Evolutionary conservation across 2,113 vertebrate genomes (phyloP).

Genomic region (Peucedramus taeniatus): DNA sequence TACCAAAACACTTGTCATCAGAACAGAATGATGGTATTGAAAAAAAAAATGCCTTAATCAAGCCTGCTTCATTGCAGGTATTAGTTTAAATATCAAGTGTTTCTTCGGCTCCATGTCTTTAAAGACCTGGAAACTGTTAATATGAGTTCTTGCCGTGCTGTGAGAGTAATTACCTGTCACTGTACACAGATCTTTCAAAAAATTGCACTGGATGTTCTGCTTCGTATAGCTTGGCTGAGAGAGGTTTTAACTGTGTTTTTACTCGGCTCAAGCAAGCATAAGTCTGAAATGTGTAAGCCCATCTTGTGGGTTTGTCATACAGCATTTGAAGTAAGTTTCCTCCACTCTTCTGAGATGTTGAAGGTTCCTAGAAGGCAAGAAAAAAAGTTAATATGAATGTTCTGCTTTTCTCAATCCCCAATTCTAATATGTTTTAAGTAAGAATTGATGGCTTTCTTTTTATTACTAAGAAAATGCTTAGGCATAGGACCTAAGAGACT

Average conservation of each 20-base stretch:
- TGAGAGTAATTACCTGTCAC: slow-evolving; percentile 64
- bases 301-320: slow-evolving; percentile 76
- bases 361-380: slow-evolving; percentile 65
- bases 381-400: not conserved
- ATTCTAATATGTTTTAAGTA: not conserved
- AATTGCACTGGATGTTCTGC: slow-evolving; percentile 73
- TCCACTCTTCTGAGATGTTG: slow-evolving; percentile 78
- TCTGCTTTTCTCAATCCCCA: not conserved
- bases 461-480: not conserved
- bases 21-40: not conserved
- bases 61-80: not conserved
- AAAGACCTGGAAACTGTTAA: not conserved
- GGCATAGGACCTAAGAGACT: not conserved
- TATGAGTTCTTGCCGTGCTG: not conserved
- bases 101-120: not conserved
- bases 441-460: not conserved
- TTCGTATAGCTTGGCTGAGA: slow-evolving; percentile 56
- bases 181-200: slow-evolving; percentile 73
- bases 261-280: slow-evolving; percentile 70
- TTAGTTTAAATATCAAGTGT: not conserved
- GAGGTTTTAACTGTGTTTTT: slow-evolving; percentile 59
- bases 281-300: slow-evolving; percentile 77
- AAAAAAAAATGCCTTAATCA: not conserved
- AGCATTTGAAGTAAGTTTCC: slow-evolving; percentile 81
- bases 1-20: not conserved